These are phyloP conservation scores for Glyptemys insculpta DNA, from an alignment of 2,797 vertebrate genomes.

Conservation along the genomic window DNA sequence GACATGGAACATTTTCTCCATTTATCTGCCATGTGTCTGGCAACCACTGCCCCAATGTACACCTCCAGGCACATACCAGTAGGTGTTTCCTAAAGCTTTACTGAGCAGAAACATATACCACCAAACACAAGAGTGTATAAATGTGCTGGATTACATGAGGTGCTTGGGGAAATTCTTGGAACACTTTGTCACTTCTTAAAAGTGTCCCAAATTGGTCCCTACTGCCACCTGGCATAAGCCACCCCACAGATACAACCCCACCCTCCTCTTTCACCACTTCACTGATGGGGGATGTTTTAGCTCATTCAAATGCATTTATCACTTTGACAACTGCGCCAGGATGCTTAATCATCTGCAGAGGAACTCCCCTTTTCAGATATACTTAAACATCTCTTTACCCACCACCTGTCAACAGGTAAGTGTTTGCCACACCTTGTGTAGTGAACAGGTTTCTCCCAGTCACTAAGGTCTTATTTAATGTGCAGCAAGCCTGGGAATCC, in stretches of 20 bases:
- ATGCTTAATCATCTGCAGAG: background rate
- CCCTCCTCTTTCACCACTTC: background rate
- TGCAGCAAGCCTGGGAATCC: background rate
- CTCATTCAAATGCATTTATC: background rate
- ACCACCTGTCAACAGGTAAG: background rate
- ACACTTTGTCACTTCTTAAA: background rate
- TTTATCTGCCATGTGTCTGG: background rate
- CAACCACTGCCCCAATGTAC: background rate
- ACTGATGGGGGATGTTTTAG: background rate
- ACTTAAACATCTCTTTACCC: background rate
- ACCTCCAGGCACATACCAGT: background rate
- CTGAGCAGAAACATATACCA: background rate
- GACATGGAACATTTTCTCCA: background rate
- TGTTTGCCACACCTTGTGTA: background rate
- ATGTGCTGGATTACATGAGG: background rate
- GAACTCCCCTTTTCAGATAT: background rate
- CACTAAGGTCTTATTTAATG: background rate
- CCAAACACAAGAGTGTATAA: fast-evolving
- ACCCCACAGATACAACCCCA: background rate
- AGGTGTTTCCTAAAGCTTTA: background rate
- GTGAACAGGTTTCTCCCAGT: background rate
- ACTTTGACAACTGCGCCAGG: background rate
- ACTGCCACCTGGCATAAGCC: background rate
- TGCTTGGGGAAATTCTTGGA: fast-evolving
- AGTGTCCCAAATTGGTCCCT: background rate